Base-by-base conservation (phyloP, 2,113 vertebrate genomes). In the Oenanthe melanoleuca region DNA sequence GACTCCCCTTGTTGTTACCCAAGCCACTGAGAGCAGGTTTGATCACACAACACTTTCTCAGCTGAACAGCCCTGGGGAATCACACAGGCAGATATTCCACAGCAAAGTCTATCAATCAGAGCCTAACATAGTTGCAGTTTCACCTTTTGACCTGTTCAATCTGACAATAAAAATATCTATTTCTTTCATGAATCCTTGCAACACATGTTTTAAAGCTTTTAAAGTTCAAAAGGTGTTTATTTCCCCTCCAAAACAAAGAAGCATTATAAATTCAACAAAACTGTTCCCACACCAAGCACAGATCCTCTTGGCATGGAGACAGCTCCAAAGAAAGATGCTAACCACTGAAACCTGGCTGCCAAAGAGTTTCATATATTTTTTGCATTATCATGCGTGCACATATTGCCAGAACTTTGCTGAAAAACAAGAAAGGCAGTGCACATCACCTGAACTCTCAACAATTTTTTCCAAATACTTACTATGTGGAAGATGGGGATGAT, bases 161-260 rank as follows among this genome's bases (percentile, higher is more conserved):
- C 20, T 1, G 3, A 94, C 50, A 70, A 63, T 28, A 64, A 73
- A 88, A 70, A 94, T 47, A 17, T 14, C 6, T 33, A 56, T 56
- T 92, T 64, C 65, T 92, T 95, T 96, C 94, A 92, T 42, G 38
- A 52, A 45, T 80, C 71, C 88, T 93, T 94, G 71, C n/a, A 88
- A 69, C 9, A 50, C 15, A 37, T 37, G 59, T 88, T 94, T 91
- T 83, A 70, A 85, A 93, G 50, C 15, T 53, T 37, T 37, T 37
- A 37, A 37, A 44, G 42, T 75, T 93, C 69, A 91, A 96, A 91
- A 47, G 50, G 4, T 61, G 1, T 25, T 67, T 67, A 70, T 89
- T 81, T 88, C 31, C 59, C n/a, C 34, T 78, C 56, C 64, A 49
- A 92, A 80, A 96, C 86, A 93, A 96, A 88, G 93, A 60, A 69